Evolutionary conservation across 2,888 invertebrate genomes (phyloP), one percentile per base, ranked within the genome.

Genomic region (Nomada lathburiana): DNA sequence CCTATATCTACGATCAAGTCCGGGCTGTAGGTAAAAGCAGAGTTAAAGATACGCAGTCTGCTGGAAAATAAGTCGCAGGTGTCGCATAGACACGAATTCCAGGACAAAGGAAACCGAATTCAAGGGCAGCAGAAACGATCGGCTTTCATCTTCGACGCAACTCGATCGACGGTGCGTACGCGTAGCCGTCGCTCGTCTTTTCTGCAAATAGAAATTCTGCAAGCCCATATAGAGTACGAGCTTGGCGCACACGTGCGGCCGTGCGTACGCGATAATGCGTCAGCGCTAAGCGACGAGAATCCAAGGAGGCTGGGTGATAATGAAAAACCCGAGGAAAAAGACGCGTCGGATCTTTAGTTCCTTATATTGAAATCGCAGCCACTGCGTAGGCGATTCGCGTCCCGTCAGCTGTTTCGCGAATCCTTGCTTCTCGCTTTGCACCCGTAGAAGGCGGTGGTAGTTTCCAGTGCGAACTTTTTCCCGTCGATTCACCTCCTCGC

Each of bases 201-300:
- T 69, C 83, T 67, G 69, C 70, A 68, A 84, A 80, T 84, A 84
- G 83, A 84, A 77, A 83, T 75, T 63, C n/a, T 3, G 36, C 18
- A 52, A 52, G 2, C 29, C 84, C 83, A 63, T 84, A 76, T 83
- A 76, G 20, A 80, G 78, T 62, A 52, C 53, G 36, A 2, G 76
- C 42, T 26, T 55, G 44, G n/a, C 23, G 50, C n/a, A 10, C 78
- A 60, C 63, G 63, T 26, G 68, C 57, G 13, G 9, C 2, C 20
- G 26, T 36, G 44, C 53, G 5, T 11, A n/a, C 60, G 57, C 63
- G 47, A 74, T 50, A 23, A 50, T 55, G 57, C 63, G 60, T 42
- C 23, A 23, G 13, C n/a, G n/a, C 18, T 18, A 4, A 50, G 18
- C 10, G 23, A 13, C 52, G 55, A n/a, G 67, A 7, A 36, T 36